phyloP scores from a whole-genome alignment of 1,140 invertebrate species.

The Temnothorax nylanderi region DNA sequence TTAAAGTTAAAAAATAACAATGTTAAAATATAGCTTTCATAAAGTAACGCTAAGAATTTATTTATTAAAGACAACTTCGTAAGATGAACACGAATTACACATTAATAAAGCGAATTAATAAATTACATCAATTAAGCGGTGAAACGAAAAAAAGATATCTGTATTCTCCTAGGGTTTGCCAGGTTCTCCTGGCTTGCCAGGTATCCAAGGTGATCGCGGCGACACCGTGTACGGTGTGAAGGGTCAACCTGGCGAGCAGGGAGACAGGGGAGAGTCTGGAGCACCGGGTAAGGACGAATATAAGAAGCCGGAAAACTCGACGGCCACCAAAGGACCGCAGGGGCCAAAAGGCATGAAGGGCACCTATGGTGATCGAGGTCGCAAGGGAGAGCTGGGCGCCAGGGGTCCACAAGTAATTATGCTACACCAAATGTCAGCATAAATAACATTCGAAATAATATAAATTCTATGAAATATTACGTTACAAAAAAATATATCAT shows the following conservation, averaged over 20 bases:
- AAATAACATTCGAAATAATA: background rate
- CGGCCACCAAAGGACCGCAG: constrained; percentile 82
- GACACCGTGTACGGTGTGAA: constrained; percentile 79
- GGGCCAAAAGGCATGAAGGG: constrained; percentile 87
- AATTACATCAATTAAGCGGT: background rate
- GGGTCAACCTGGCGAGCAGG: constrained; percentile 84
- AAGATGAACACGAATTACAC: background rate
- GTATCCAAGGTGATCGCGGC: constrained; percentile 87
- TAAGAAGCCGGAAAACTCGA: constrained; percentile 55
- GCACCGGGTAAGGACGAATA: constrained; percentile 68
- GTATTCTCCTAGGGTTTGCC: constrained; percentile 77
- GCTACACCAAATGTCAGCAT: background rate
- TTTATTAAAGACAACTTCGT: background rate
- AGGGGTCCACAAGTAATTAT: constrained; percentile 86
- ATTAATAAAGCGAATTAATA: background rate
- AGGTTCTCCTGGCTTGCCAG: constrained; percentile 86
- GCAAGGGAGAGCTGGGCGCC: constrained; percentile 87
- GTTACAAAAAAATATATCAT: background rate
- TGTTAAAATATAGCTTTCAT: background rate
- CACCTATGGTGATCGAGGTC: constrained; percentile 86
- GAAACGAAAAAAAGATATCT: background rate
- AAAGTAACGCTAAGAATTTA: background rate
- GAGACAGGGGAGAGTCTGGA: constrained; percentile 85
- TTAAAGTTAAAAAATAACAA: background rate
- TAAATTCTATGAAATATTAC: background rate